Conservation (phyloP, 2,888 invertebrate species). For the Cancer borealis region DNA sequence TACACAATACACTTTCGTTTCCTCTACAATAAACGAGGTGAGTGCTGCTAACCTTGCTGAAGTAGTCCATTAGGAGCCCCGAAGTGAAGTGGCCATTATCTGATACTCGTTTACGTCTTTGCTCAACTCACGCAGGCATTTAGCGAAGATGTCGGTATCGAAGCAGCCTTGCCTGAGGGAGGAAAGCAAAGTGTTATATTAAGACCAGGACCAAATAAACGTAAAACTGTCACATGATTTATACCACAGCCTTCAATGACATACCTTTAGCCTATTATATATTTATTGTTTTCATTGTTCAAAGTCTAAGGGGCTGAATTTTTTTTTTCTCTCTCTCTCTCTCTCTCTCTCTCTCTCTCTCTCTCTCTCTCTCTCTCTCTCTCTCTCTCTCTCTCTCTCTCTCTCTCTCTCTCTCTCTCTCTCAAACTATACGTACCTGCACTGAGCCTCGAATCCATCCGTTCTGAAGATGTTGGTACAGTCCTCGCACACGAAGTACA, state of each 20-base stretch:
- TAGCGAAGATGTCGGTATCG: not conserved
- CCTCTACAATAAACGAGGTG: not conserved
- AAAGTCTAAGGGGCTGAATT: too few species aligned
- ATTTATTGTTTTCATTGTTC: not conserved
- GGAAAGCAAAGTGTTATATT: not conserved
- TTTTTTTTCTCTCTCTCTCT: not conserved
- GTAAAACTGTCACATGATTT: not conserved
- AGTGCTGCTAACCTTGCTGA: not conserved
- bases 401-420: not conserved
- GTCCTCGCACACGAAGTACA: not conserved
- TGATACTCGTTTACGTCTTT: not conserved
- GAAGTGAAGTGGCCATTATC: not conserved
- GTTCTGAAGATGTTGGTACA: not conserved
- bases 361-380: constrained; percentile 40
- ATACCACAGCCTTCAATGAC: too few species aligned
- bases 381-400: constrained; percentile 39
- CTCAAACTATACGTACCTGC: not conserved
- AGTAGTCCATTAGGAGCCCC: not conserved
- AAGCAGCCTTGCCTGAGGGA: not conserved
- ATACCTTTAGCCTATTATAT: too few species aligned
- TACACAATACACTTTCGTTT: not conserved
- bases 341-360: constrained; percentile 25
- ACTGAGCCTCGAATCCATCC: not conserved
- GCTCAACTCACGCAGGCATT: not conserved
- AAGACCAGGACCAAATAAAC: not conserved